Conservation (phyloP, 1,140 invertebrate species). For the Acromyrmex charruanus region DNA sequence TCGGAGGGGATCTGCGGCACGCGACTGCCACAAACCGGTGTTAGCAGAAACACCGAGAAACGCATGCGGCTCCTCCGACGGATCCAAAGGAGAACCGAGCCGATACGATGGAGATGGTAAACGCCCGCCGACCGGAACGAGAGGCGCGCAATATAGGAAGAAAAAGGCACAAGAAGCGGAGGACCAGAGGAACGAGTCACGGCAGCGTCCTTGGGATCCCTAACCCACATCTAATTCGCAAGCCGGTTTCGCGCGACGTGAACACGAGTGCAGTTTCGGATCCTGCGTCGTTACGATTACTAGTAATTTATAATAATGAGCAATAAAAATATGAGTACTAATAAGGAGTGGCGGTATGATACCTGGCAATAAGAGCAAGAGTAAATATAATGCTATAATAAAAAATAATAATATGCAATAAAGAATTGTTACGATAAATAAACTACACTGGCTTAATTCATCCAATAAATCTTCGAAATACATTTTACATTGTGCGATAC, state of each 20-base stretch:
- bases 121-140: constrained; percentile 42
- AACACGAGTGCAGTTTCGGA: not conserved
- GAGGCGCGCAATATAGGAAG: constrained; percentile 37
- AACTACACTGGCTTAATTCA: not conserved
- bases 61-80: constrained; percentile 36
- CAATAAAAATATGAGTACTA: not conserved
- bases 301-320: constrained; percentile 30
- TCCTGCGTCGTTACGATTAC: constrained; percentile 8
- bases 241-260: constrained; percentile 9
- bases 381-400: constrained; percentile 3
- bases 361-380: not conserved
- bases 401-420: constrained; percentile 12
- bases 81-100: constrained; percentile 27
- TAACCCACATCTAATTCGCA: constrained; percentile 75
- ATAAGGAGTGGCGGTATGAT: not conserved
- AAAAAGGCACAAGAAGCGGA: constrained; percentile 57
- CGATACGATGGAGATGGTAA: constrained; percentile 12
- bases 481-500: not conserved
- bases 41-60: constrained; percentile 57
- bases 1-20: constrained; percentile 67
- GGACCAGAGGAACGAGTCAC: constrained; percentile 46
- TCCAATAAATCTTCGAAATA: constrained; percentile 3
- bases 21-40: constrained; percentile 68
- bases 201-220: constrained; percentile 68
- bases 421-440: constrained; percentile 27